Base-by-base conservation (phyloP, 2,797 vertebrate genomes). In the Urocyon cinereoargenteus region DNA sequence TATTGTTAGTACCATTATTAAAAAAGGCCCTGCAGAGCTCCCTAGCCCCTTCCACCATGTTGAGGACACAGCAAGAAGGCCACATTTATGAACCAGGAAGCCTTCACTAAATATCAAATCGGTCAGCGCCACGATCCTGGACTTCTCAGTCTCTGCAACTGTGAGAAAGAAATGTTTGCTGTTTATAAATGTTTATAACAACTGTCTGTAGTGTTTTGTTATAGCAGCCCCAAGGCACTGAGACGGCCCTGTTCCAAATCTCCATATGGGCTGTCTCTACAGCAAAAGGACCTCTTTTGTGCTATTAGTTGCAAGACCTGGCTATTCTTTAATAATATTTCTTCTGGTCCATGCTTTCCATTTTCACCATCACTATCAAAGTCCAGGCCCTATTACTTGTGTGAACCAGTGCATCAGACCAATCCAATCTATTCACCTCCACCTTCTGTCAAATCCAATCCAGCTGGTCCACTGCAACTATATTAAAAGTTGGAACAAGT, bases 161-260 rank as follows among this genome's bases (percentile, higher is more conserved):
- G 12, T 10, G 36, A 59, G 28, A 49, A 70, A 79, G 19, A 34
- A 24, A 15, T 57, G 26, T 57, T 64, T 31, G 36, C 11, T 45
- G 70, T 59, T 88, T 75, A 24, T 75, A 45, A 86, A 51, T 3
- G 40, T 45, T 45, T 45, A 45, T 45, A 45, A 45, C 34, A 16
- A 0, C 51, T 8, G 16, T 22, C 36, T 70, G 15, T 8, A 45
- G 31, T 12, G 24, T 62, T 73, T 73, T 62, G 12, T n/a, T 24
- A 40, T 4, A 24, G 81, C 8, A 40, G 53, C 28, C 55, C 4
- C 21, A 22, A 40, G 9, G 36, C 18, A 12, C 31, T 49, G 18
- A 49, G 40, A 49, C 3, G 0, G 8, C 12, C 24, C 1, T 40
- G 2, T 15, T 19, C 24, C 3, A 2, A 31, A 0, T n/a, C 22